Conservation (phyloP, 2,888 invertebrate genomes). For the Colostygia pectinataria region DNA sequence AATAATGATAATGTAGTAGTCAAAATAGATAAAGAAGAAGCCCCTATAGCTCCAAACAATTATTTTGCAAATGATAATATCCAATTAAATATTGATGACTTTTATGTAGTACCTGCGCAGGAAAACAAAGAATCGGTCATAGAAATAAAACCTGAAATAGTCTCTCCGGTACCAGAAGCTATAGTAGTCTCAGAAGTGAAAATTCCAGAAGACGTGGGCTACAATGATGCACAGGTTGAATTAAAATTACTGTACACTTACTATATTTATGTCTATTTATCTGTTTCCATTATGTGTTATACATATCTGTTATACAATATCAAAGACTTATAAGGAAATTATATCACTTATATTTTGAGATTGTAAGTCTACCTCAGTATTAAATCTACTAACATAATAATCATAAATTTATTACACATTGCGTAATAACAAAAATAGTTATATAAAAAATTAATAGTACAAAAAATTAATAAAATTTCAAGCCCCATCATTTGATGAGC, state of each 20-base stretch:
- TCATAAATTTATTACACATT: background rate
- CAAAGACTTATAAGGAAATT: conserved; percentile 54
- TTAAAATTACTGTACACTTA: conserved; percentile 72
- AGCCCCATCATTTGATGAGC: too few species aligned
- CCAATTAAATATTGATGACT: conserved; percentile 4
- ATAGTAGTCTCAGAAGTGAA: conserved; percentile 29
- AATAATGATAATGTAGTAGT: conserved; percentile 12
- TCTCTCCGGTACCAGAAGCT: conserved; percentile 25
- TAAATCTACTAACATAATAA: conserved; percentile 3
- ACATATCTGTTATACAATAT: conserved; percentile 65
- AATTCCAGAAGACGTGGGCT: conserved; percentile 50
- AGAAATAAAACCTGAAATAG: conserved; percentile 21
- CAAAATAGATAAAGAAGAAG: conserved; percentile 3
- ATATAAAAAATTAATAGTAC: too few species aligned
- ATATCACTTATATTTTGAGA: conserved; percentile 33
- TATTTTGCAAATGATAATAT: conserved; percentile 15
- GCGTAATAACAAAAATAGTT: background rate
- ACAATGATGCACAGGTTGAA: conserved; percentile 69
- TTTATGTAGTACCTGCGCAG: background rate
- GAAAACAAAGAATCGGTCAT: conserved; percentile 15
- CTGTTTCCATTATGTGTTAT: conserved; percentile 67
- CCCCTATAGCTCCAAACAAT: background rate
- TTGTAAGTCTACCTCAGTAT: conserved; percentile 51
- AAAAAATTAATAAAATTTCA: too few species aligned
- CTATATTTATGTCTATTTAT: conserved; percentile 68